A percentile compares a stretch with the other conserved stretches of the same genome.
Evolutionary conservation across 2,888 invertebrate genomes (phyloP).

Genomic region (Dioctria linearis): DNA sequence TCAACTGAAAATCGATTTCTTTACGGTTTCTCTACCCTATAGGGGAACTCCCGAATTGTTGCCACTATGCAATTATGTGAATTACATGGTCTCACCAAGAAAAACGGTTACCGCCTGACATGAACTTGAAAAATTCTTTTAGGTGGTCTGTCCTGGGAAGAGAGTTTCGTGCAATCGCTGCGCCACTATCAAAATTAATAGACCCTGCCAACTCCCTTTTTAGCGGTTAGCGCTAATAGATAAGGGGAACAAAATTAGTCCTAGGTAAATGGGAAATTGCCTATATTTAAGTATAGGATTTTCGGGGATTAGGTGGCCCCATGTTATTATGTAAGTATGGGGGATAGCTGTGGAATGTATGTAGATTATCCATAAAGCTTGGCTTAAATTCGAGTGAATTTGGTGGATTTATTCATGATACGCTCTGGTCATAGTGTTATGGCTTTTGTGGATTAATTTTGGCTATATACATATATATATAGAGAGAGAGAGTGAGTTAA

Average conservation of each 20-base stretch:
- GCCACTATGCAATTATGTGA: conserved; percentile 9
- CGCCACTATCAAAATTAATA: conserved; percentile 16
- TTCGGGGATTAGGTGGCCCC: conserved; percentile 5
- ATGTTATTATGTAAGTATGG: not conserved
- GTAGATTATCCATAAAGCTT: conserved; percentile 14
- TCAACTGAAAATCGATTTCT: conserved; percentile 20
- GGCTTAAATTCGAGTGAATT: not conserved
- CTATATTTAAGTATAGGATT: conserved; percentile 29
- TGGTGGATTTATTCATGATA: no score
- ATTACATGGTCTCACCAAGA: not conserved
- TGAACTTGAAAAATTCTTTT: conserved; percentile 28
- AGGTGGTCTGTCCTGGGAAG: not conserved
- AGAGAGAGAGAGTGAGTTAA: no score
- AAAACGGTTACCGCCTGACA: not conserved
- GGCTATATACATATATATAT: no score
- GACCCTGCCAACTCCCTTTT: not conserved
- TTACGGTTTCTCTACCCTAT: not conserved
- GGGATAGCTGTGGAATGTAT: no score
- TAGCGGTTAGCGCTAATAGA: not conserved
- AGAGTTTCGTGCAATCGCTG: conserved; percentile 19
- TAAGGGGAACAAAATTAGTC: conserved; percentile 10
- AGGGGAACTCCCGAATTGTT: not conserved
- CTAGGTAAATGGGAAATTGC: conserved; percentile 11
- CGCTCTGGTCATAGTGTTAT: no score
- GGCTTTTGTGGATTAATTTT: no score